Conservation (phyloP, 2,113 vertebrate genomes). For the Elanoides forficatus region DNA sequence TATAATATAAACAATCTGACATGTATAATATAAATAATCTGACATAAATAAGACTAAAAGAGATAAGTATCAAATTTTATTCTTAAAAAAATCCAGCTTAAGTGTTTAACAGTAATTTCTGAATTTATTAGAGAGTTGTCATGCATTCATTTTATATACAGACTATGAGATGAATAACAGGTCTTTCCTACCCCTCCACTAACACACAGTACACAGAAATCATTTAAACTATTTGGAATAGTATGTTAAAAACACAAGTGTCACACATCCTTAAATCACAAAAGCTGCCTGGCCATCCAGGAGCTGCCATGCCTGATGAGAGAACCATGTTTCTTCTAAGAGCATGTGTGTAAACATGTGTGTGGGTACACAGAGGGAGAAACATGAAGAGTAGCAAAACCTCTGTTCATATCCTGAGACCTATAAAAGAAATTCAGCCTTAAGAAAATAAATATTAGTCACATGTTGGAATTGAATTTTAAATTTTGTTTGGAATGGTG, state of each 20-base stretch:
- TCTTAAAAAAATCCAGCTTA: not conserved
- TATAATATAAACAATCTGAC: not conserved
- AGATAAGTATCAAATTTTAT: not conserved
- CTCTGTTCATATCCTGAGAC: not conserved
- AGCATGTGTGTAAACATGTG: not conserved
- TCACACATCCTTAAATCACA: not conserved
- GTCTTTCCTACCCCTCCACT: not conserved
- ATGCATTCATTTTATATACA: not conserved
- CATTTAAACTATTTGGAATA: not conserved
- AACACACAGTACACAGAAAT: not conserved
- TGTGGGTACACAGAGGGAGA: not conserved
- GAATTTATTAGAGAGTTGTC: not conserved
- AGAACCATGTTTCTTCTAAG: not conserved
- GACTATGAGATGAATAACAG: not conserved
- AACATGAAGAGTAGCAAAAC: not conserved
- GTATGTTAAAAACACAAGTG: not conserved
- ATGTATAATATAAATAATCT: not conserved
- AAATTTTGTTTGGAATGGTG: not conserved
- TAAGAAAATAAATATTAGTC: not conserved
- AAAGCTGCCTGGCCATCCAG: not conserved
- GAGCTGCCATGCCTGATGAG: not conserved
- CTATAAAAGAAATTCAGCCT: not conserved
- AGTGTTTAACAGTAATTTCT: not conserved
- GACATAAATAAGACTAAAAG: not conserved
- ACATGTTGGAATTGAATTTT: not conserved